Evolutionary conservation across 2,888 invertebrate genomes (phyloP), one percentile per base, ranked within the genome.

Genomic region (Lepeophtheirus nordmannii): DNA sequence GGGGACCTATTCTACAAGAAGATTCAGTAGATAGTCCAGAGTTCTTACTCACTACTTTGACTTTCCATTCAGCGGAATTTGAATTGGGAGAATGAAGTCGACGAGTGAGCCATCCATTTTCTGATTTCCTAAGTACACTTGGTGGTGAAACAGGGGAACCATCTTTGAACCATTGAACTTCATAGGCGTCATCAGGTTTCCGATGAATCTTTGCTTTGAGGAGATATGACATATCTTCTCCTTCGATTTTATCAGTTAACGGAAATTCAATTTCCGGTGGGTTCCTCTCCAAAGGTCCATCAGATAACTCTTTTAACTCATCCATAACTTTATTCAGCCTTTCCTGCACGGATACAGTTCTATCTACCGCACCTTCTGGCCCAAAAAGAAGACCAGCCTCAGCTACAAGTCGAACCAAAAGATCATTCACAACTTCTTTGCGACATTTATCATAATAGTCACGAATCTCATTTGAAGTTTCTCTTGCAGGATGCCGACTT

Each of bases 181-280:
- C 53, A 46, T 46, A 46, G 8, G 3, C 17, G 2, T 46, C 53
- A 46, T 46, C 53, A 14, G 53, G 53, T 17, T 46, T 46, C 5
- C 53, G 17, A 46, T 46, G 53, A 17, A 46, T 30, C 53, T 46
- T 46, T 14, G 53, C 53, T 46, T 46, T 46, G 8, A 46, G 53
- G 17, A 46, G 53, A 46, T 46, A 46, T 46, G 53, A 46, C n/a
- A 46, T 14, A 46, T 46, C 53, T n/a, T 46, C 53, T 46, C 53
- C 53, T 17, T 46, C 53, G 5, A 17, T 46, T 46, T 2, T 5
- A 14, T 46, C 53, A 2, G 53, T 5, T 46, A 46, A 17, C 8
- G 53, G 53, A 8, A 46, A 46, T 17, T 46, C 53, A 46, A 46
- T n/a, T 17, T 46, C 53, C 8, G 53, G 53, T 30, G 53, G 53